Evolutionary conservation across 1,140 invertebrate species (phyloP), one percentile per base, ranked within the genome.

Genomic region (Drosophila erecta): DNA sequence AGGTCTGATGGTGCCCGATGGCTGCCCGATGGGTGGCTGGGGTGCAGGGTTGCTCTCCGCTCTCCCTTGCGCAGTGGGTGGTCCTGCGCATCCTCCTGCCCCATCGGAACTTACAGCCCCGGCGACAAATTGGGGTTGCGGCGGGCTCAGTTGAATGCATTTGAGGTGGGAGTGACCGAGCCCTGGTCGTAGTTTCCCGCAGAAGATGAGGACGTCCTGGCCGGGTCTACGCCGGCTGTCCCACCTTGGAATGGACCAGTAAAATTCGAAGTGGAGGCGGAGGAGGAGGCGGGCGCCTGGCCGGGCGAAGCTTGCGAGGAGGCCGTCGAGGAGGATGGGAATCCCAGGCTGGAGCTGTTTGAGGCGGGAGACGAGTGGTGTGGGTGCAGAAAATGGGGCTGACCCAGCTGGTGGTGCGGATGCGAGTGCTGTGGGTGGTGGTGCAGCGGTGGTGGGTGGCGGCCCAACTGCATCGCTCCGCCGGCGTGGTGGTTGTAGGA

Each of bases 271-370:
- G 56, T 20, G 49, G 67, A n/a, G 35, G 47, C 57, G 56, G 55
- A 69, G 73, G 61, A 65, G 17, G 93, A 87, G 5, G 92, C 90
- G 40, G 92, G 55, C 85, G 89, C 15, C 40, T 65, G 90, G 76
- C 76, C 92, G 71, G 81, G 93, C 83, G 90, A 94, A 85, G 87
- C 92, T 69, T 80, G 51, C 3, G 90, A 87, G 0, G 83, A 90
- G 6, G 71, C 79, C 17, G 81, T 75, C 35, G 87, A 84, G 33
- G 90, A 81, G 22, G 90, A 91, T 8, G 84, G 81, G 44, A 91
- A 90, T 11, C 90, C 90, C 35, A 90, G n/a, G 6, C 90, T 92
- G n/a, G 90, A 91, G 46, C 83, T 83, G 12, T 77, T 74, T 30
- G 72, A 81, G 7, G 79, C 60, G 15, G 90, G 74, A 59, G 87